These are phyloP conservation scores for Falcaria lacertinaria DNA, from an alignment of 2,888 invertebrate genomes.

Conservation along the genomic window DNA sequence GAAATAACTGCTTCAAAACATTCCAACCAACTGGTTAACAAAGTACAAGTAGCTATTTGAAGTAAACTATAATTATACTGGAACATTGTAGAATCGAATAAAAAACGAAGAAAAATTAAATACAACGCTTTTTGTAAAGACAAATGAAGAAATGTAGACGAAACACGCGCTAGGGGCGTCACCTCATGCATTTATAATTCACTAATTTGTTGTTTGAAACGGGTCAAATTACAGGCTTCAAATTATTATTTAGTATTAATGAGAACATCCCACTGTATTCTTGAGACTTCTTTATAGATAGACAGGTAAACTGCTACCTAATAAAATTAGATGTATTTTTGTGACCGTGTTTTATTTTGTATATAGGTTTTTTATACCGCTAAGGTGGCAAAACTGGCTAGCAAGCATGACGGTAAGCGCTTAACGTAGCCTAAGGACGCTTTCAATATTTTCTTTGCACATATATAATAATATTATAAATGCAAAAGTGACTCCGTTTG, in stretches of 20 bases:
- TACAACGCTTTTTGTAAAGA: conserved; percentile 48
- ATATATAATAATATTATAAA: too few species aligned
- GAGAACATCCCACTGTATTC: conserved; percentile 53
- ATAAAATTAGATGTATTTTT: not conserved
- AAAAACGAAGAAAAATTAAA: conserved; percentile 37
- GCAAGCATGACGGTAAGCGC: too few species aligned
- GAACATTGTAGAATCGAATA: conserved; percentile 44
- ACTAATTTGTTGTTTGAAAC: conserved; percentile 75
- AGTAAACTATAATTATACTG: conserved; percentile 61
- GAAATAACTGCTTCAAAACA: not conserved
- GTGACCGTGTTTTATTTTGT: not conserved
- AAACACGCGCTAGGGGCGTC: conserved; percentile 60
- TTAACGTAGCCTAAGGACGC: too few species aligned
- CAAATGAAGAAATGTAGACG: conserved; percentile 68
- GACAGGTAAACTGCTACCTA: conserved; percentile 13
- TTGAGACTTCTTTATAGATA: conserved; percentile 36
- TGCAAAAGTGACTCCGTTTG: too few species aligned
- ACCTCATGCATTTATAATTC: conserved; percentile 71
- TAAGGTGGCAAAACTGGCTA: too few species aligned
- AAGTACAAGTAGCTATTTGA: conserved; percentile 20
- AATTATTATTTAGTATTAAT: conserved; percentile 75
- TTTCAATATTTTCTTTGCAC: too few species aligned
- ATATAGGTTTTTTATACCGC: too few species aligned
- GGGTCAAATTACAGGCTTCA: conserved; percentile 68
- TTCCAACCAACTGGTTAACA: conserved; percentile 2